Conservation (phyloP, 2,113 vertebrate genomes). For the Proterorhinus semilunaris region DNA sequence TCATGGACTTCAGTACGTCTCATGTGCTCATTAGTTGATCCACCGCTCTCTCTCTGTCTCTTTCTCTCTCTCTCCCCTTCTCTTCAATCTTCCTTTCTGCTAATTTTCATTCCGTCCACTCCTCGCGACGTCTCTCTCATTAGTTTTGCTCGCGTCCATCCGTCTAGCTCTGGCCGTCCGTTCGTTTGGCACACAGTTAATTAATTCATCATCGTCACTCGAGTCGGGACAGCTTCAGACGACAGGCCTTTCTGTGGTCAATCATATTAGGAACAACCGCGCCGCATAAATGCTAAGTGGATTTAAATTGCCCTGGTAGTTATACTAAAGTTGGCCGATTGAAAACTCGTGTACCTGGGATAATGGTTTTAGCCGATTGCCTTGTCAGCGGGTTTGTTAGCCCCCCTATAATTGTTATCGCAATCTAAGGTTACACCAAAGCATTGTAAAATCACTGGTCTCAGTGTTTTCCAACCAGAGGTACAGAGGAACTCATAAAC, state of each 20-base stretch:
- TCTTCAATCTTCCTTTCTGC: background rate
- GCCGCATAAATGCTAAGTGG: background rate
- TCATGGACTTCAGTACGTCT: conserved; percentile 5
- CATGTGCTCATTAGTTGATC: conserved; percentile 22
- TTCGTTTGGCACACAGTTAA: conserved; percentile 41
- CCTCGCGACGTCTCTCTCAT: background rate
- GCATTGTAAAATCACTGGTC: too few species aligned
- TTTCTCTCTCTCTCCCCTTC: conserved; percentile 20
- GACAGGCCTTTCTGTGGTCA: conserved; percentile 9
- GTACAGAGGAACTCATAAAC: too few species aligned
- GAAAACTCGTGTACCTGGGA: background rate
- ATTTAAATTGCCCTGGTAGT: background rate
- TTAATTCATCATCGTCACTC: conserved; percentile 44
- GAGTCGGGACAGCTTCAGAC: conserved; percentile 21
- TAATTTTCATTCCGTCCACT: conserved; percentile 14
- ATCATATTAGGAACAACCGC: background rate
- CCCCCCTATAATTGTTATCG: too few species aligned
- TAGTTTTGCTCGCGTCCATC: conserved; percentile 16
- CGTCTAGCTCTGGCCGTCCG: conserved; percentile 5
- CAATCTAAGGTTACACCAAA: too few species aligned
- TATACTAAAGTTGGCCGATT: background rate
- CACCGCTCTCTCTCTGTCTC: conserved; percentile 1
- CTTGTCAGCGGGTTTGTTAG: background rate
- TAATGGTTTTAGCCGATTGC: background rate
- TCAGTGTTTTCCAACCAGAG: too few species aligned